Evolutionary conservation across 2,888 invertebrate species (phyloP), one percentile per base, ranked within the genome.

Genomic region (Drosophila phalerata): DNA sequence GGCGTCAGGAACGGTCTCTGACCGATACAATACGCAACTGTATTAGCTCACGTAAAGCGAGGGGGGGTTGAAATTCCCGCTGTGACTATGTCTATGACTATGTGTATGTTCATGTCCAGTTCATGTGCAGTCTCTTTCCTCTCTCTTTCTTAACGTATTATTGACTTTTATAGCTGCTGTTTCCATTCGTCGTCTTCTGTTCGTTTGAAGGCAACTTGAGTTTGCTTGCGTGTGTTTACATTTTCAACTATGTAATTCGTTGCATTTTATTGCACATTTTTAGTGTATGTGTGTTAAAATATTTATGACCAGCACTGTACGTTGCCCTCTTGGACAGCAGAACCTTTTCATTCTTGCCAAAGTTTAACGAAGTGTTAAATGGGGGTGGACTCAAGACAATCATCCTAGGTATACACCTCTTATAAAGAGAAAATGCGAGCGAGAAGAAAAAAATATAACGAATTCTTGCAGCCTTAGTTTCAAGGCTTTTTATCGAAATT

Each of bases 241-340:
- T 83, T 86, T 83, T 83, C 87, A 85, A 88, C 88, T 83, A 85
- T 85, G 86, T 84, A 88, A 88, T 85, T 88, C 84, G 88, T 79
- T 88, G 84, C 84, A 84, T 84, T 84, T 84, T 88, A 85, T 79
- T 80, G 82, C 79, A 82, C 82, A 75, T 64, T 74, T 81, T 72
- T 55, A 68, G 62, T 30, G 58, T 73, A 48, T 43, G 64, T 67
- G 79, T 61, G 70, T 58, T 80, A 69, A 82, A 88, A 88, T 84
- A 88, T 84, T 84, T 84, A 85, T 88, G 74, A 69, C 69, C 51
- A 65, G 40, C 53, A 55, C 28, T 64, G 67, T 63, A 70, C 65
- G 66, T 57, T 74, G 77, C 72, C 55, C 38, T 47, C 30, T 53
- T 53, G 62, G 42, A 22, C 51, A 57, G 55, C 70, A 79, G 45